Evolutionary conservation across 2,888 invertebrate species (phyloP).

Genomic region (Isotomurus palustris): DNA sequence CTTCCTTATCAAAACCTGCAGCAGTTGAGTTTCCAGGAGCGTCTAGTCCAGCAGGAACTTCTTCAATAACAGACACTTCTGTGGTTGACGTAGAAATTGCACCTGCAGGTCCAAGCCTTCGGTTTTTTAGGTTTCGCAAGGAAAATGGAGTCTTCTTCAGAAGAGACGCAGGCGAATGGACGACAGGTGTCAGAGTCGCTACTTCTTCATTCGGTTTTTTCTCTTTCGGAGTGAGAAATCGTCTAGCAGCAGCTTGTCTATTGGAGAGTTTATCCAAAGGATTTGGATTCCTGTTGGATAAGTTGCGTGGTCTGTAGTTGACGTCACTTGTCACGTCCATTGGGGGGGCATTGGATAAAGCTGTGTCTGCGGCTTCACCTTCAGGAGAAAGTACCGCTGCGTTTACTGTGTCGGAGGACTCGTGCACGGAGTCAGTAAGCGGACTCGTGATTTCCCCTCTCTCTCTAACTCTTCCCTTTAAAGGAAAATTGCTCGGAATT

Average conservation of each 20-base stretch:
- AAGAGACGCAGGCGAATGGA: neutral
- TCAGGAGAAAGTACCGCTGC: neutral
- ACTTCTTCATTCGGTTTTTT: neutral
- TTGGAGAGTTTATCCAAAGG: slow-evolving; percentile 4
- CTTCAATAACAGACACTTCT: neutral
- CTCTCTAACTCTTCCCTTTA: neutral
- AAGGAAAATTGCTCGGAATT: neutral
- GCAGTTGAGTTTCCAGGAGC: neutral
- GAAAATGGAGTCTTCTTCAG: neutral
- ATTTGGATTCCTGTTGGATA: slow-evolving; percentile 3
- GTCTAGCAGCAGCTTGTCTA: slow-evolving; percentile 3
- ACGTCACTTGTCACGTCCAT: neutral
- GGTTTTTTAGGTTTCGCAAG: slow-evolving; percentile 2
- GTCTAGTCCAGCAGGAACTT: neutral
- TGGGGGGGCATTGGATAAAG: neutral
- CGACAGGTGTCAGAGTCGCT: neutral
- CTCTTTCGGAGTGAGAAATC: slow-evolving; percentile 6
- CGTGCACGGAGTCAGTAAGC: neutral
- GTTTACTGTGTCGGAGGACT: neutral
- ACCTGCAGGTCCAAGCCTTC: neutral
- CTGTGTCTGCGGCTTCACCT: neutral
- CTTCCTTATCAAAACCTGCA: neutral
- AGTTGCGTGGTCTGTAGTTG: neutral
- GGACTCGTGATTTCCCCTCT: neutral
- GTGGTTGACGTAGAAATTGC: slow-evolving; percentile 1